Base-by-base conservation (phyloP, 2,888 invertebrate genomes). In the Sinopyrophorus schimmeli region DNA sequence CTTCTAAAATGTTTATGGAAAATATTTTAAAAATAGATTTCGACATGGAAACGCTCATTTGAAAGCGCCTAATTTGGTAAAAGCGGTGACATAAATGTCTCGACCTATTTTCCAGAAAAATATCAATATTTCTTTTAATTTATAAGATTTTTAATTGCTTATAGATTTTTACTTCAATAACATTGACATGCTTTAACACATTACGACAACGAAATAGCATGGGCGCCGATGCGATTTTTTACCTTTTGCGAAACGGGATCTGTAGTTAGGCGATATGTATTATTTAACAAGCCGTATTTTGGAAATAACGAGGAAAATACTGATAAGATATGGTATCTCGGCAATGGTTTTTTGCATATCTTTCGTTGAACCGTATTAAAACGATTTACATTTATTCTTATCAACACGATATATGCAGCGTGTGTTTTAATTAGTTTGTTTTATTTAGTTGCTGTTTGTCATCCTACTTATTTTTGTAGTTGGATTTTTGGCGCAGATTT, bases 61-160 rank as follows among this genome's bases (percentile, higher is more conserved):
- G n/a, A n/a, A n/a, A n/a, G n/a, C n/a, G n/a, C n/a, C n/a, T n/a
- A n/a, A n/a, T n/a, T n/a, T n/a, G n/a, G n/a, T n/a, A n/a, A n/a
- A 20, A 24, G 35, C 18, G 6, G 16, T 15, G 35, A 15, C 34
- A 26, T 34, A 23, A 11, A 31, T 39, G 50, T 44, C 50, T 39
- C 27, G 44, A 21, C 32, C 32, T 34, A 40, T 44, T 50, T 44
- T 44, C 17, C 50, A 15, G 41, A 41, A 35, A 26, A 40, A 16
- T 30, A 20, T 40, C 23, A 35, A 35, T 35, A 15, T 26, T 35
- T 40, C 31, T 26, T 34, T 26, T 35, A 40, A 47, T 32, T 41
- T 51, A 18, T 35, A 39, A 32, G 38, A 30, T 32, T 26, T 14
- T 50, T 50, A 50, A 50, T 50, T 49, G 37, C 42, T 43, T 49